Evolutionary conservation across 2,888 invertebrate species (phyloP), one percentile per base, ranked within the genome.

Genomic region (Leptopterna dolabrata): DNA sequence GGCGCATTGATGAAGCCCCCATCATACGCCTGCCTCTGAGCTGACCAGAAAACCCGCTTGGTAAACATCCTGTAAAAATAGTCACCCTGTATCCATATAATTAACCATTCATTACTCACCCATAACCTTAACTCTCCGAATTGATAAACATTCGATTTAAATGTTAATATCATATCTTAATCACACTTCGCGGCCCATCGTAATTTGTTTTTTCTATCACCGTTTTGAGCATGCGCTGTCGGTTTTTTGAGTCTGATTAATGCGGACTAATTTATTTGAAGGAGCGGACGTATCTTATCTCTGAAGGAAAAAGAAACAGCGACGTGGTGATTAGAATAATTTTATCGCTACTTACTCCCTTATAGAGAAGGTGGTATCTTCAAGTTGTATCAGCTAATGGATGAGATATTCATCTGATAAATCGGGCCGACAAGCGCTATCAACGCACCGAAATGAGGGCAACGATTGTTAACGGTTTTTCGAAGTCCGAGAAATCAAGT

Each of bases 91-190:
- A 63, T 63, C 63, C 63, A 63, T 27, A 63, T 27, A 63, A 19
- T 63, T 63, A 24, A 63, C 27, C 36, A 19, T 63, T 63, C 24
- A 73, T 73, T 30, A 73, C 16, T 36, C 73, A 36, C 73, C 73
- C 73, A 73, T 73, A 73, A 73, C 73, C 30, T 30, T 73, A 73
- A 73, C 41, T 73, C 73, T 30, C 36, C 36, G 36, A 41, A 36
- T 73, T 73, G 73, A 73, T 19, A 73, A 73, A 73, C 73, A 71
- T 73, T 73, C 73, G 73, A 73, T 73, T 73, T 73, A 73, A 73
- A 73, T 73, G 73, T 73, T 73, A 73, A 73, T 73, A 36, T 73
- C 73, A 73, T 73, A 73, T 73, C 73, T 73, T 73, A 73, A 73
- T 73, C 73, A 73, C 73, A 73, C 73, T 73, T 41, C 41, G 36